These are phyloP conservation scores for Nephotettix cincticeps DNA, from an alignment of 1,140 invertebrate genomes.

Conservation along the genomic window DNA sequence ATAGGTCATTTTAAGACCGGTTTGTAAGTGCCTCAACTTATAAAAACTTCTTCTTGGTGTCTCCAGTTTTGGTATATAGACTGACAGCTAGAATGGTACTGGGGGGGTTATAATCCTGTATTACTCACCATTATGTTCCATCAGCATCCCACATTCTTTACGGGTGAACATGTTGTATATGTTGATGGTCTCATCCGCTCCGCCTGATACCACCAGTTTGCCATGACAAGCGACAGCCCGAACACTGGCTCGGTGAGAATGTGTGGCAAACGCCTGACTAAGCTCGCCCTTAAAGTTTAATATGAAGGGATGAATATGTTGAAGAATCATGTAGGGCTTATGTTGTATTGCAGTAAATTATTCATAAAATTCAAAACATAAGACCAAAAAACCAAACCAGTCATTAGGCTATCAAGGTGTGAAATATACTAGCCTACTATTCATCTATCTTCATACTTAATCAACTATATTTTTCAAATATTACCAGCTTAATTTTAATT, in stretches of 20 bases:
- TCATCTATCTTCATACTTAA: too few relatives aligned
- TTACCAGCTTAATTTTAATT: too few relatives aligned
- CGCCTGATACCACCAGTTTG: constrained; percentile 80
- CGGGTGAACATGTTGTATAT: constrained; percentile 80
- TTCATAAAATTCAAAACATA: neutral
- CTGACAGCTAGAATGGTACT: too few relatives aligned
- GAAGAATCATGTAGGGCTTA: neutral
- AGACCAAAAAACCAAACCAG: neutral
- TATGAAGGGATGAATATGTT: constrained; percentile 41
- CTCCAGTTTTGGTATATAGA: too few relatives aligned
- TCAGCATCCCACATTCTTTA: constrained; percentile 73
- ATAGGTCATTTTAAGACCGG: too few relatives aligned
- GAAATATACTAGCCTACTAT: too few relatives aligned
- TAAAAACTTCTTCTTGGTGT: too few relatives aligned
- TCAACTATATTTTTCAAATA: too few relatives aligned
- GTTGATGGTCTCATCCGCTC: constrained; percentile 86
- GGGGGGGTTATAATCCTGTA: too few relatives aligned
- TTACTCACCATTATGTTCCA: constrained; percentile 70
- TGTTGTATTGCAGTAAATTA: neutral
- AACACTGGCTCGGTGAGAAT: constrained; percentile 79
- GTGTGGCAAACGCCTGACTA: constrained; percentile 80
- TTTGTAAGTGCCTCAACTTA: too few relatives aligned
- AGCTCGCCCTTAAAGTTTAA: constrained; percentile 52
- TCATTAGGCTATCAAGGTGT: constrained; percentile 15
- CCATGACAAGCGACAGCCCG: constrained; percentile 67